Percentiles rank a stretch among this genome's conserved stretches.
Conservation (phyloP, 30 jellyfish, hydroid and myxozoan genomes). For the Turritopsis dohrnii region DNA sequence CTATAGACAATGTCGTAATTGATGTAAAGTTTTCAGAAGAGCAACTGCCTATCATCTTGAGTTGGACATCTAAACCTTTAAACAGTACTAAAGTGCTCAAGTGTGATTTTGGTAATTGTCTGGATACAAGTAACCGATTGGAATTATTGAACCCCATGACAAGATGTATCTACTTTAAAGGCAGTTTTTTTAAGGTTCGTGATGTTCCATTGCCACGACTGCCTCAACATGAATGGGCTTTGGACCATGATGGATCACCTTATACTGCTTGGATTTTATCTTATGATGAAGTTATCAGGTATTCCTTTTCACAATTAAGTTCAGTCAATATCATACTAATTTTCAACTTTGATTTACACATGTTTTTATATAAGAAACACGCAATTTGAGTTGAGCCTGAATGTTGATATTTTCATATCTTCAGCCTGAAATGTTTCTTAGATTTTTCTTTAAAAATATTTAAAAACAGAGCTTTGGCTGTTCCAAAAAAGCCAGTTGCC, state of each 20-base stretch:
- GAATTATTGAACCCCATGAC: constrained; percentile 23
- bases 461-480: no score
- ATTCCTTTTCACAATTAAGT: no score
- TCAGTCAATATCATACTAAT: no score
- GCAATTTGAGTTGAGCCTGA: no score
- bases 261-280: constrained; percentile 70
- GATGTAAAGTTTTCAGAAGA: neutral
- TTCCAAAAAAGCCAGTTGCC: no score
- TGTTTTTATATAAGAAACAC: no score
- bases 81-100: neutral
- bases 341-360: no score
- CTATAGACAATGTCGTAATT: neutral
- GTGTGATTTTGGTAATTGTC: constrained; percentile 8
- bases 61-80: neutral
- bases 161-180: constrained; percentile 53
- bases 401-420: no score
- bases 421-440: no score
- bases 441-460: no score
- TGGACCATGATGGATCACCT: constrained; percentile 84
- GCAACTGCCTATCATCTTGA: neutral
- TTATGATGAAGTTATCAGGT: constrained; percentile 64
- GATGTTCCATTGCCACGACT: constrained; percentile 73
- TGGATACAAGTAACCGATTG: constrained; percentile 6
- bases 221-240: constrained; percentile 61
- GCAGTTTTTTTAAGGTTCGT: constrained; percentile 57